Evolutionary conservation across 2,113 vertebrate genomes (phyloP).

Genomic region (Laticauda colubrina): DNA sequence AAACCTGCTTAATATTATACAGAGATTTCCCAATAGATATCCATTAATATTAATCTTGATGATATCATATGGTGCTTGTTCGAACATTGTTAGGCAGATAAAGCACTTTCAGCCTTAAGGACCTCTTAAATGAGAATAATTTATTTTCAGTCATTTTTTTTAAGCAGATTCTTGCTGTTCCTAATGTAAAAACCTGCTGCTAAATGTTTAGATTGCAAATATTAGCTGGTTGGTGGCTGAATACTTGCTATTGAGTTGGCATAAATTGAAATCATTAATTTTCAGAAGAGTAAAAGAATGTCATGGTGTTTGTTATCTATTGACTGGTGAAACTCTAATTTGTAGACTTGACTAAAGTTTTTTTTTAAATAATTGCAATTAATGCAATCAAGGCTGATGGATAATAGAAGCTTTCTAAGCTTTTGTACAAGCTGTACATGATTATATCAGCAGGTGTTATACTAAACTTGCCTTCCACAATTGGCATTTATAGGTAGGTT

Average conservation of each 20-base stretch:
- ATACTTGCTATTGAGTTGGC: slow-evolving; percentile 69
- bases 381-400: slow-evolving; percentile 55
- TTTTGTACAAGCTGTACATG: slow-evolving; percentile 32
- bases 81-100: slow-evolving; percentile 71
- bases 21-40: slow-evolving; percentile 49
- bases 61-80: slow-evolving; percentile 72
- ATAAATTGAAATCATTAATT: slow-evolving; percentile 77
- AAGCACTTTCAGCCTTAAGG: slow-evolving; percentile 73
- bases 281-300: slow-evolving; percentile 58
- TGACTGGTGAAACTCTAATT: slow-evolving; percentile 69
- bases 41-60: slow-evolving; percentile 69
- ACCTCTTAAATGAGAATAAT: slow-evolving; percentile 71
- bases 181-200: slow-evolving; percentile 78
- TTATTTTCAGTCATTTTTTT: slow-evolving; percentile 70
- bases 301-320: slow-evolving; percentile 60
- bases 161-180: slow-evolving; percentile 78
- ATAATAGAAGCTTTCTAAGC: slow-evolving; percentile 51
- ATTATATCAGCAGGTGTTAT: slow-evolving; percentile 20
- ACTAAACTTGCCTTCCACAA: neutral
- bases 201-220: slow-evolving; percentile 74
- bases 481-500: neutral
- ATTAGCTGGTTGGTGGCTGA: slow-evolving; percentile 78
- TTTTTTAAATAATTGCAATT: slow-evolving; percentile 67
- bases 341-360: slow-evolving; percentile 69
- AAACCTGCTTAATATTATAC: slow-evolving; percentile 13